Evolutionary conservation across 2,888 invertebrate species (phyloP), one percentile per base, ranked within the genome.

Genomic region (Lepetodrilus schrolli): DNA sequence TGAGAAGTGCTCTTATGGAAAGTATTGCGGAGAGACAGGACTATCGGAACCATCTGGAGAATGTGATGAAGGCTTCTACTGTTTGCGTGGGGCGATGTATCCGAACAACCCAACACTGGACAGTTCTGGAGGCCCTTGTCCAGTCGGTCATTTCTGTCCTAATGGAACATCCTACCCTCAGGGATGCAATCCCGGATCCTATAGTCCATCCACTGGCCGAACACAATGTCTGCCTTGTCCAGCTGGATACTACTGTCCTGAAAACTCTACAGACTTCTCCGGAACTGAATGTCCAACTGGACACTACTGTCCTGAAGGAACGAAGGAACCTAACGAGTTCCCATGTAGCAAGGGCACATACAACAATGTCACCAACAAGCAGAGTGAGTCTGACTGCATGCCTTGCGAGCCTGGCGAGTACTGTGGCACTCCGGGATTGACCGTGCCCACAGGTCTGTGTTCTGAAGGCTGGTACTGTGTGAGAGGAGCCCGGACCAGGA

Each of bases 51-150:
- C 88, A 5, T 73, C 86, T 43, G 88, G 86, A n/a, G 81, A 81
- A 30, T 89, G 89, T 74, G 83, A 81, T 77, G 88, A 80, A 5
- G 89, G 89, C 4, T 90, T 88, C 74, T 89, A 84, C 79, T 90
- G 89, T 75, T 73, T 87, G 30, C 71, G 50, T n/a, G 87, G 87
- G 5, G 85, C 88, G 2, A 49, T 75, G 38, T 74, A 77, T 37
- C 83, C 84, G 13, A 85, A 85, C 72, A 84, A 84, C 66, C 84
- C 85, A 17, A 81, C 73, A 10, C 73, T 74, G 34, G 80, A 83
- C 58, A 21, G 75, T 48, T 34, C 85, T 66, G 84, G 86, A 30
- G 88, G 88, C n/a, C 84, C 85, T 0, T 89, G 89, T 73, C 87
- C 88, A 5, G 74, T 80, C 2, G 89, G 89, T n/a, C 85, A 88